Conservation (phyloP, 2,113 vertebrate species). For the Salminus brasiliensis region DNA sequence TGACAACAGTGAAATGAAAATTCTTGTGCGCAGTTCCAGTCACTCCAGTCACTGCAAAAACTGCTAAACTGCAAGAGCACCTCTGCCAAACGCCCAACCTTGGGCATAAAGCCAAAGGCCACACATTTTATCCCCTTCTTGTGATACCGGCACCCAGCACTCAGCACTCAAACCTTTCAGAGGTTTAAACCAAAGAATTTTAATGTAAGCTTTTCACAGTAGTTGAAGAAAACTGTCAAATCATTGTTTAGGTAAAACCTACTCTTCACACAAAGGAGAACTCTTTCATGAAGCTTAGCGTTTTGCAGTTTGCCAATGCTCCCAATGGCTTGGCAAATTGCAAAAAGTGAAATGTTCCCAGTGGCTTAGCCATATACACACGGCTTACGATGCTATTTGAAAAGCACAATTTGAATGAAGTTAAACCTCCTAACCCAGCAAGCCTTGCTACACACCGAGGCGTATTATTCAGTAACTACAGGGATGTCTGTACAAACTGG, state of each 20-base stretch:
- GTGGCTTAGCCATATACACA: no score
- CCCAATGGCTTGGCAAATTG: no score
- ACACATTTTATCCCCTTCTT: not conserved
- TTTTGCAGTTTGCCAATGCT: no score
- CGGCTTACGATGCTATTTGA: no score
- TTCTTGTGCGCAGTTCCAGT: not conserved
- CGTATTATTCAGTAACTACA: no score
- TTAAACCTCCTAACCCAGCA: no score
- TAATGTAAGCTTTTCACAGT: not conserved
- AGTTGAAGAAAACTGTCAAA: not conserved
- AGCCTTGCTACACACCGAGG: no score
- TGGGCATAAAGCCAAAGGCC: not conserved
- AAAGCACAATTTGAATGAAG: no score
- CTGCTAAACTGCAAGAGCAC: not conserved
- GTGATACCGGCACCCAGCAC: not conserved
- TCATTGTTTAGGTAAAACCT: not conserved
- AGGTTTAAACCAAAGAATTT: not conserved
- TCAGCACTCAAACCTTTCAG: not conserved
- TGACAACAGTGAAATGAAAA: not conserved
- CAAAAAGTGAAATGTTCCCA: no score
- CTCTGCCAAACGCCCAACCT: not conserved
- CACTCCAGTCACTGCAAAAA: not conserved
- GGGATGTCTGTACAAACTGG: no score
- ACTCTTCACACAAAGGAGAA: no score
- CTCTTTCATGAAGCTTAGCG: no score